Evolutionary conservation across 2,113 vertebrate genomes (phyloP), one percentile per base, ranked within the genome.

Genomic region (Poeciliopsis prolifica): DNA sequence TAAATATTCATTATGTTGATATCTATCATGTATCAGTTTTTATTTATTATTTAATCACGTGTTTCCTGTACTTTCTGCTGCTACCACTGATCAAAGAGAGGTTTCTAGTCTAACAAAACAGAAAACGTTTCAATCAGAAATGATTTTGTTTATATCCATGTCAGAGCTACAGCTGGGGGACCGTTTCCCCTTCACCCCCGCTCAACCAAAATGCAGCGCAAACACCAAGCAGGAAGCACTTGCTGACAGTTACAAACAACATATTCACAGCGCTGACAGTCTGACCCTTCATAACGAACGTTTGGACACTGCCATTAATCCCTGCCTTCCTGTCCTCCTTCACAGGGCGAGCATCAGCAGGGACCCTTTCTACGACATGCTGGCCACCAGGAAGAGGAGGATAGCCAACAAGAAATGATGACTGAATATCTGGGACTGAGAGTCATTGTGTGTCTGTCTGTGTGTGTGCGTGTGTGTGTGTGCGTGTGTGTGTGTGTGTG

Each of bases 311-410:
- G 29, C n/a, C 33, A 2, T 75, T 75, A 66, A 71, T 75, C 51
- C 30, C 37, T n/a, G 19, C 26, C 40, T 73, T 79, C 64, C 40
- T 77, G 58, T 44, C 68, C 51, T 74, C 75, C 66, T 72, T 74
- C 77, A n/a, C 92, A 99, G 98, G 92, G 98, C 97, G 2, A 99
- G 98, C 87, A 99, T 99, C 95, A 99, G 97, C 91, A 97, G 95
- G 86, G 98, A 99, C 79, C 98, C 98, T 24, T 99, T 99, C 93
- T 99, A 99, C 8, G 98, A 99, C 90, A 99, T 99, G 98, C 86
- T 99, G 92, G 98, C 98, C 72, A 99, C 97, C 40, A 96, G 97
- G 92, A 99, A 99, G 82, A 93, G 96, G 82, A 96, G 98, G 91
- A 97, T 99, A 74, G 97, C 98, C 86, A 97, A 97, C 84, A 99